Conservation (phyloP, 23 tunicate species). For the Trididemnum nubilum region DNA sequence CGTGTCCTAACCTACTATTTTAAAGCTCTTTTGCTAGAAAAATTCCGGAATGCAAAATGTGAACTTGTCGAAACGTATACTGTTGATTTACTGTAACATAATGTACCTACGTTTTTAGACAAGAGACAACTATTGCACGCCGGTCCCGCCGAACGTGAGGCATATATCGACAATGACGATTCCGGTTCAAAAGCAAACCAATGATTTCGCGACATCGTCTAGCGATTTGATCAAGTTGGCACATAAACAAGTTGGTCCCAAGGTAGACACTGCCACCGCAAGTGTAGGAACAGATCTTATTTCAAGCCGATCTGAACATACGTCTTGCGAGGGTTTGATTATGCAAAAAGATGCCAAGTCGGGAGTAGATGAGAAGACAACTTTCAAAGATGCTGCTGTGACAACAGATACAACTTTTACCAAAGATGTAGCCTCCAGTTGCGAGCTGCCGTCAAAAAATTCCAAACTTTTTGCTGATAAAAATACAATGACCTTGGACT, state of each 20-base stretch:
- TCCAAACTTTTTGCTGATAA: background rate
- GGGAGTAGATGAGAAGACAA: background rate
- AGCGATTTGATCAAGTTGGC: background rate
- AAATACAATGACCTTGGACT: conserved; percentile 15
- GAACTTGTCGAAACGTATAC: no score
- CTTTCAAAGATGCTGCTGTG: conserved; percentile 10
- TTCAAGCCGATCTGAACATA: background rate
- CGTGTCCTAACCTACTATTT: no score
- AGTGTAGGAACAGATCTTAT: background rate
- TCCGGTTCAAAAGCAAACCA: background rate
- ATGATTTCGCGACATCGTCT: conserved; percentile 11
- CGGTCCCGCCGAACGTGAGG: background rate
- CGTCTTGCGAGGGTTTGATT: conserved; percentile 33
- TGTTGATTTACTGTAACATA: no score
- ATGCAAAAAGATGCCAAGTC: conserved; percentile 6
- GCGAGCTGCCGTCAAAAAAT: background rate
- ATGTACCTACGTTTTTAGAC: no score
- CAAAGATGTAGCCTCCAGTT: background rate
- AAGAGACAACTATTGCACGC: background rate
- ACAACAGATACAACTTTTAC: background rate
- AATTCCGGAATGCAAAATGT: no score
- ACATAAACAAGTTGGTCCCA: background rate
- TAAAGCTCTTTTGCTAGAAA: no score
- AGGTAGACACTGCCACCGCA: background rate
- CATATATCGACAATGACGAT: background rate